Conservation (phyloP, 2,888 invertebrate species). For the Candidula unifasciata region DNA sequence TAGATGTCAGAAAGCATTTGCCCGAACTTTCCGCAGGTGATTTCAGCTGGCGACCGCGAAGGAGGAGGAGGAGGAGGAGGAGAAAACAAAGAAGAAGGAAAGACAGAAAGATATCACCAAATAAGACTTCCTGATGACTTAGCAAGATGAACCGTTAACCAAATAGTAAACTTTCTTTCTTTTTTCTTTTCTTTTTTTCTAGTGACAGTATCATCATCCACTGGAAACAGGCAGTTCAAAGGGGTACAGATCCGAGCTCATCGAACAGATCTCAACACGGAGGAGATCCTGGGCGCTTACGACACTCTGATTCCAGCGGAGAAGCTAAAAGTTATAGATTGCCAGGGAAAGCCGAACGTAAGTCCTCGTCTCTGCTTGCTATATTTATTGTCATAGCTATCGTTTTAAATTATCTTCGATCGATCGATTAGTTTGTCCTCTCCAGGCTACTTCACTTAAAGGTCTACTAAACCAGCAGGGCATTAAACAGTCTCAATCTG, state of each 20-base stretch:
- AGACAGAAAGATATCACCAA: not conserved
- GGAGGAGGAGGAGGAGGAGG: slow-evolving; percentile 1
- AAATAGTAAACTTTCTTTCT: not conserved
- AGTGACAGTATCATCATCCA: slow-evolving; percentile 34
- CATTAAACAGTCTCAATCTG: too few relatives aligned
- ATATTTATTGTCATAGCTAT: too few relatives aligned
- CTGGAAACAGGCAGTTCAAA: slow-evolving; percentile 77
- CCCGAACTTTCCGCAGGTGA: too few relatives aligned
- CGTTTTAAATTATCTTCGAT: too few relatives aligned
- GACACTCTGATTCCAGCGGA: slow-evolving; percentile 53
- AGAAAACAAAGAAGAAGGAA: not conserved
- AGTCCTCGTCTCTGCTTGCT: not conserved
- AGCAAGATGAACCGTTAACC: not conserved
- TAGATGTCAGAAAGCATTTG: too few relatives aligned
- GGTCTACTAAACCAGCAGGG: too few relatives aligned
- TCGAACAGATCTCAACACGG: slow-evolving; percentile 77
- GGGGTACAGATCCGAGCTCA: slow-evolving; percentile 84
- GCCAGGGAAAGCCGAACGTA: slow-evolving; percentile 38
- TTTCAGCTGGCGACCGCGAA: not conserved
- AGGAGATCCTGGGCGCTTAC: slow-evolving; percentile 82
- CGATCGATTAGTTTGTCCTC: too few relatives aligned
- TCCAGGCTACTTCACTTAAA: too few relatives aligned
- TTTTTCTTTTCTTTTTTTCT: not conserved
- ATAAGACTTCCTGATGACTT: not conserved
- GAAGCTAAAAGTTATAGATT: slow-evolving; percentile 29